Evolutionary conservation across 64 coral and sea anemone species (phyloP).

Genomic region (Dendronephthya gigantea): DNA sequence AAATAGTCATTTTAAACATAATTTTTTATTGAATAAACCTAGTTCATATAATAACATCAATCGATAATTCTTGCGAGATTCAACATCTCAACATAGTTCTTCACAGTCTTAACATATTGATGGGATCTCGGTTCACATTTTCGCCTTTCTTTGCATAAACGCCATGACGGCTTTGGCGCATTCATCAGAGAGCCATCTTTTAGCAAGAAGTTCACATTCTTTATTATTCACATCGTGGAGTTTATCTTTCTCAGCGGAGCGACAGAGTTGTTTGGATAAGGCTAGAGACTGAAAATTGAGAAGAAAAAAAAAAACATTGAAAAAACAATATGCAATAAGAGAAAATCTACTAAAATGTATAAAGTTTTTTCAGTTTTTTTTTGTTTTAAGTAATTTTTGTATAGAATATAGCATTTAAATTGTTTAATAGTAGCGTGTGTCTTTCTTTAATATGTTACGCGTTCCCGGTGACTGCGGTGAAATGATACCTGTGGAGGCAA

Average conservation of each 20-base stretch:
- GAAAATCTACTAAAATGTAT: too few relatives aligned
- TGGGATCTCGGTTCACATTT: not conserved
- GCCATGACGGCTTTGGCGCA: slow-evolving; percentile 88
- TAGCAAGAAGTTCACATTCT: slow-evolving; percentile 63
- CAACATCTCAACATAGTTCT: too few relatives aligned
- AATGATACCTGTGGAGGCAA: slow-evolving; percentile 54
- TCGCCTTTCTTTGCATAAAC: slow-evolving; percentile 80
- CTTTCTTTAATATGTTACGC: not conserved
- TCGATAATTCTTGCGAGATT: too few relatives aligned
- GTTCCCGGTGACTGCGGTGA: too few relatives aligned
- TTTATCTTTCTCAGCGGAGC: slow-evolving; percentile 49
- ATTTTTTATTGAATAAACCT: not conserved
- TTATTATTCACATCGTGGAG: slow-evolving; percentile 70
- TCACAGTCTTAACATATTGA: too few relatives aligned
- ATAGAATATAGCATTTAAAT: too few relatives aligned
- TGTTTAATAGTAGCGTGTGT: too few relatives aligned
- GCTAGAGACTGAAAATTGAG: slow-evolving; percentile 45
- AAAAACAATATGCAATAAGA: not conserved
- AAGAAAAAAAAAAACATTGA: not conserved
- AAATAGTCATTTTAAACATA: too few relatives aligned
- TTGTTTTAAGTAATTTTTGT: too few relatives aligned
- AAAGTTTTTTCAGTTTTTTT: too few relatives aligned
- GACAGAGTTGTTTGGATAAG: slow-evolving; percentile 78
- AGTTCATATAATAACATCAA: not conserved
- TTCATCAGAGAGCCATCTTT: slow-evolving; percentile 93